Evolutionary conservation across 2,113 vertebrate genomes (phyloP).

Genomic region (Plecturocebus donacophilus): DNA sequence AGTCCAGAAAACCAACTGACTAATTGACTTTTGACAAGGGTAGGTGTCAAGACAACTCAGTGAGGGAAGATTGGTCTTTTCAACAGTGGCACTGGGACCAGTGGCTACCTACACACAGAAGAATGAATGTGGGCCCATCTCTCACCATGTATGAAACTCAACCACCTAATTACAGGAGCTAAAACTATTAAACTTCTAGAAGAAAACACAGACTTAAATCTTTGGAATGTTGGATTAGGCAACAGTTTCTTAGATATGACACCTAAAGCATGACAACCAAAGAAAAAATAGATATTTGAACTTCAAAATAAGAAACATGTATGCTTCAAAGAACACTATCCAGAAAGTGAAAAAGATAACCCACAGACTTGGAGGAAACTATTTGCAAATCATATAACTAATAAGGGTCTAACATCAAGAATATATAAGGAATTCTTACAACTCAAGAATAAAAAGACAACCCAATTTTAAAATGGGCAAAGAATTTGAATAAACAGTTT

Average conservation of each 20-base stretch:
- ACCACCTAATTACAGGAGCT: neutral
- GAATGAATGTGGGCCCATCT: neutral
- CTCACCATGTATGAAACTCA: neutral
- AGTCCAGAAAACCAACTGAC: neutral
- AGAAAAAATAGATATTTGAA: neutral
- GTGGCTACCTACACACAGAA: neutral
- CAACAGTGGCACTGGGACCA: neutral
- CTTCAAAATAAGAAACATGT: neutral
- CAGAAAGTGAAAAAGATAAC: neutral
- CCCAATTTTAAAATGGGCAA: neutral
- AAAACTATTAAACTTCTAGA: neutral
- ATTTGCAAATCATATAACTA: neutral
- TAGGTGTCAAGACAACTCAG: neutral
- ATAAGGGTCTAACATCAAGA: neutral
- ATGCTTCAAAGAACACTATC: neutral
- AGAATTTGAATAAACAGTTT: neutral
- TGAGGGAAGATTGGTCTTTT: neutral
- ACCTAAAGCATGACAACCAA: neutral
- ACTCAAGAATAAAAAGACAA: neutral
- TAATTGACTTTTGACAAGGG: neutral
- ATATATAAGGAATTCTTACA: neutral
- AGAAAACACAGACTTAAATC: neutral
- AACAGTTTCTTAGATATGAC: neutral
- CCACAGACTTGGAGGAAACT: neutral
- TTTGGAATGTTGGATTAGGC: neutral